Evolutionary conservation across 2,113 vertebrate genomes (phyloP).

Genomic region (Vimba vimba): DNA sequence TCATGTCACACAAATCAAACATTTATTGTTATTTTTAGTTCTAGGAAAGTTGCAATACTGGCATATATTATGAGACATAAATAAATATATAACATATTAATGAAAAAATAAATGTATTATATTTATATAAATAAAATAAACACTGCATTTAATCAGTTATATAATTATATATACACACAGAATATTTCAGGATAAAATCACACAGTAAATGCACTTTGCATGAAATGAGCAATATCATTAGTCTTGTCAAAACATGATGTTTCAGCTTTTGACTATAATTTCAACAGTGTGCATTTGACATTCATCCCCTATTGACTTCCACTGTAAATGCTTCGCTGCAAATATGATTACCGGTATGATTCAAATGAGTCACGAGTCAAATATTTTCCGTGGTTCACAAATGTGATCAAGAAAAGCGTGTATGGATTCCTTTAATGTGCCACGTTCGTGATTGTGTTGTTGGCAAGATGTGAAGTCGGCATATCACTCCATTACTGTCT

Average conservation of each 20-base stretch:
- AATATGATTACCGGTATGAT: not conserved
- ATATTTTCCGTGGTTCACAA: not conserved
- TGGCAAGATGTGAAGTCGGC: not conserved
- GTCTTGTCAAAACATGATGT: not conserved
- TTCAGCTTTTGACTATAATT: not conserved
- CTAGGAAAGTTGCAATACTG: not conserved
- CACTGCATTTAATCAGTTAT: too few species aligned
- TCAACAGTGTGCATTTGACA: constrained; percentile 57
- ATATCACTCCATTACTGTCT: not conserved
- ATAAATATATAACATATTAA: not conserved
- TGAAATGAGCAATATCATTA: not conserved
- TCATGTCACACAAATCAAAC: not conserved
- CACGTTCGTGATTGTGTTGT: not conserved
- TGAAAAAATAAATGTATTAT: not conserved
- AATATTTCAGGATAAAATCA: too few species aligned
- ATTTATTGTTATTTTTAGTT: too few species aligned
- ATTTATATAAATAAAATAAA: not conserved
- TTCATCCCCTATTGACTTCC: constrained; percentile 19
- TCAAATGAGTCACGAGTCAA: not conserved
- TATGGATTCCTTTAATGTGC: not conserved
- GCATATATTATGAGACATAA: not conserved
- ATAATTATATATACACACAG: too few species aligned
- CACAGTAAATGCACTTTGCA: not conserved
- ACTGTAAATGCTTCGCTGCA: not conserved
- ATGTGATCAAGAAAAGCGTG: not conserved